Evolutionary conservation across 2,797 vertebrate genomes (phyloP).

Genomic region (Poeciliopsis presidionis): DNA sequence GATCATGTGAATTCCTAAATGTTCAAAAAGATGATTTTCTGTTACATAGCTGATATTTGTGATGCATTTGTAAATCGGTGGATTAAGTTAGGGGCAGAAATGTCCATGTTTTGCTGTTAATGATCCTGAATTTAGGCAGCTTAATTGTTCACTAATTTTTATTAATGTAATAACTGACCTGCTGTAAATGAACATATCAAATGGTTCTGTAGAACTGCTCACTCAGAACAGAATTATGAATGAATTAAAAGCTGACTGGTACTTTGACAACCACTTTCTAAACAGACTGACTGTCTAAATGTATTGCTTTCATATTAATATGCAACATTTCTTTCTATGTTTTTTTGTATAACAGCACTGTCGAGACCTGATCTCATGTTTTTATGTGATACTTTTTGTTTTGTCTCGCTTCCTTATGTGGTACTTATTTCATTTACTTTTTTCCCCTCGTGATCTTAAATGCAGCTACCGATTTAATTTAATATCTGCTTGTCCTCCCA

Average conservation of each 20-base stretch:
- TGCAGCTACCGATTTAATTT: background rate
- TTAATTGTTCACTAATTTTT: slow-evolving; percentile 7
- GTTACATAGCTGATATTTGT: slow-evolving; percentile 7
- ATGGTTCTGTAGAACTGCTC: slow-evolving; percentile 9
- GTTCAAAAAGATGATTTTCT: background rate
- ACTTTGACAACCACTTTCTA: background rate
- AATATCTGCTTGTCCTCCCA: slow-evolving; percentile 26
- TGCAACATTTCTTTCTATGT: background rate
- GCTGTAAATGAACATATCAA: slow-evolving; percentile 49
- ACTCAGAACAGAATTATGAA: background rate
- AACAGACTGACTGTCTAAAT: background rate
- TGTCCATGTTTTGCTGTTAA: background rate
- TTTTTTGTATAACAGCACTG: slow-evolving; percentile 25
- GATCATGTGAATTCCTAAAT: background rate
- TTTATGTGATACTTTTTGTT: slow-evolving; percentile 24
- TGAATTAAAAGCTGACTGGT: background rate
- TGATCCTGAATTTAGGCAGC: slow-evolving; percentile 10
- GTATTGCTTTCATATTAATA: background rate
- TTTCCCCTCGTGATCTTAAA: background rate
- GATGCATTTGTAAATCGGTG: background rate
- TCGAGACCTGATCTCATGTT: slow-evolving; percentile 35
- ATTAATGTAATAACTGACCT: background rate
- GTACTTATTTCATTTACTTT: slow-evolving; percentile 33
- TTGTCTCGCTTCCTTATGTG: slow-evolving; percentile 23
- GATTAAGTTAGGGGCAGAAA: slow-evolving; percentile 5